A percentile compares a stretch with the other conserved stretches of the same genome.
Evolutionary conservation across 92 coral and sea anemone species (phyloP).

Genomic region (Phenganax marumi): DNA sequence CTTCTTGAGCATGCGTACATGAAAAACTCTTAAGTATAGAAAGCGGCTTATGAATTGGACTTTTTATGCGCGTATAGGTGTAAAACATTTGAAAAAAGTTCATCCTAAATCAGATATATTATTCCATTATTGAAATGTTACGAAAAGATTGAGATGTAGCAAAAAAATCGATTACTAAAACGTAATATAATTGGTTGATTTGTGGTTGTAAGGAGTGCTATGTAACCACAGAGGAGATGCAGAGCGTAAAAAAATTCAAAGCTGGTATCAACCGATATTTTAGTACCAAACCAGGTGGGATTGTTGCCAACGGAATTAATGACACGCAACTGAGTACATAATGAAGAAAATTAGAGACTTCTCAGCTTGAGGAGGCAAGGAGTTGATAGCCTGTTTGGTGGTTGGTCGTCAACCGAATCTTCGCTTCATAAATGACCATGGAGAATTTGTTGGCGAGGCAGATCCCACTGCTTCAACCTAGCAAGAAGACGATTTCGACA

Average conservation of each 20-base stretch:
- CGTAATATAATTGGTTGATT: not conserved
- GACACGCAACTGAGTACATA: constrained; percentile 20
- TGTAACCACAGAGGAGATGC: constrained; percentile 28
- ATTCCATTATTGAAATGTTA: not conserved
- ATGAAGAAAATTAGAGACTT: constrained; percentile 16
- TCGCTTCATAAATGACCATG: not conserved
- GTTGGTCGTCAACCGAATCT: constrained; percentile 19
- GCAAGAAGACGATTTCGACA: constrained; percentile 16
- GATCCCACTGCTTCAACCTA: not conserved
- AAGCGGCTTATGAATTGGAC: too few species aligned
- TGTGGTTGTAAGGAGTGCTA: not conserved
- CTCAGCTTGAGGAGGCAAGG: not conserved
- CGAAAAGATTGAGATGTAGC: not conserved
- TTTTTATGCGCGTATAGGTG: too few species aligned
- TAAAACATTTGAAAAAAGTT: too few species aligned
- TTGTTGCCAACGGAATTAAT: constrained; percentile 6
- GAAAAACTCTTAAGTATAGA: too few species aligned
- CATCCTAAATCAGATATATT: too few species aligned
- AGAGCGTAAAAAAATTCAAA: constrained; percentile 23
- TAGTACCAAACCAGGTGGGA: constrained; percentile 21
- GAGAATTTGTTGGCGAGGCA: not conserved
- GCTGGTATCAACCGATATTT: constrained; percentile 25
- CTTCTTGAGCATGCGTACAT: too few species aligned
- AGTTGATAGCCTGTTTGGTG: constrained; percentile 6
- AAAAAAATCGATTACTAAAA: not conserved